phyloP scores from a whole-genome alignment of 2,797 vertebrate species.

The Arremon brunneinucha region DNA sequence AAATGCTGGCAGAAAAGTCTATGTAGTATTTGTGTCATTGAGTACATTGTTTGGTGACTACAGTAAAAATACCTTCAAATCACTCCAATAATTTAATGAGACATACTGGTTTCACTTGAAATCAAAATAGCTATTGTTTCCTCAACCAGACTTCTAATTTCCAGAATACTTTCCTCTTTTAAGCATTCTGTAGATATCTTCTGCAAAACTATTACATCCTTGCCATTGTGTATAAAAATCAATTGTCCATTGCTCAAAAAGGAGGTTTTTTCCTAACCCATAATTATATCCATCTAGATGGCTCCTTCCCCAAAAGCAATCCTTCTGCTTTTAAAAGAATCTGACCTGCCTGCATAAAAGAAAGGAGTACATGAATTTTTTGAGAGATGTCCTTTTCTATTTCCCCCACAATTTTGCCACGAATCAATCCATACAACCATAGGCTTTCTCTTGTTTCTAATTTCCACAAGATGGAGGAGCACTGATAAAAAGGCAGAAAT shows the following conservation, averaged over 20 bases:
- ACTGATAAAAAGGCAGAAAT: not conserved
- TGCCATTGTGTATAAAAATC: not conserved
- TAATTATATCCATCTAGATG: not conserved
- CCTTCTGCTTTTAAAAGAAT: not conserved
- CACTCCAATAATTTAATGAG: not conserved
- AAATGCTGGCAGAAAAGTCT: not conserved
- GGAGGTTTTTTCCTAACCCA: not conserved
- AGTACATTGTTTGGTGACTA: not conserved
- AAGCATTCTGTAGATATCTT: not conserved
- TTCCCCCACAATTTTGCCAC: not conserved
- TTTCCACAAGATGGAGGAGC: not conserved
- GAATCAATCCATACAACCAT: accelerated
- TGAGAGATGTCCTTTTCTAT: not conserved
- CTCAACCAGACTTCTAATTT: not conserved
- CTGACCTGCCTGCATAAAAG: not conserved
- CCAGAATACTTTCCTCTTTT: not conserved
- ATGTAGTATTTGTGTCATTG: not conserved
- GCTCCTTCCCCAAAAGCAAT: not conserved
- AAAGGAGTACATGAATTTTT: not conserved
- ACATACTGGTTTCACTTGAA: not conserved
- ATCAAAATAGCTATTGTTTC: not conserved
- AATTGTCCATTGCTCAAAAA: not conserved
- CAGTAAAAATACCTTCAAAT: not conserved
- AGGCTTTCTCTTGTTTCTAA: not conserved
- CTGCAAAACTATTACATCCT: not conserved